phyloP scores from a whole-genome alignment of 2,888 invertebrate genomes.

The Microctonus hyperodae region DNA sequence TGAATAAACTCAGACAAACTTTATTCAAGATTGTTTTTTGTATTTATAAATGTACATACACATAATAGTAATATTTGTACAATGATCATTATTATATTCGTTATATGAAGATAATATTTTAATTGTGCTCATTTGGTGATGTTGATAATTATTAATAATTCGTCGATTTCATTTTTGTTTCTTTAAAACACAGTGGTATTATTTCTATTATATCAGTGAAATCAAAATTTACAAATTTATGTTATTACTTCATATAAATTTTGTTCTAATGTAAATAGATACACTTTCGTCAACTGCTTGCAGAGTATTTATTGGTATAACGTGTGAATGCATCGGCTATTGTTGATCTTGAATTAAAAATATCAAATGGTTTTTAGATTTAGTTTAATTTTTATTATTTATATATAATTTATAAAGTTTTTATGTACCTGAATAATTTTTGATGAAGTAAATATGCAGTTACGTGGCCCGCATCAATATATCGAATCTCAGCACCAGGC shows the following conservation, averaged over 20 bases:
- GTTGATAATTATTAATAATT: not conserved
- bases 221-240: no score
- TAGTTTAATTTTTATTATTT: no score
- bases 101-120: not conserved
- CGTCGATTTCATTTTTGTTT: no score
- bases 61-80: not conserved
- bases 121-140: no score
- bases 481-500: constrained; percentile 90
- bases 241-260: no score
- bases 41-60: no score
- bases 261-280: not conserved
- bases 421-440: constrained; percentile 80
- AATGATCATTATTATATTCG: not conserved
- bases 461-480: constrained; percentile 89
- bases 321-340: constrained; percentile 80
- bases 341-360: constrained; percentile 70
- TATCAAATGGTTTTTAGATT: no score
- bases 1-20: no score
- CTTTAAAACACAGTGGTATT: no score
- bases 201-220: no score
- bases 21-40: no score
- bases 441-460: constrained; percentile 88
- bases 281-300: constrained; percentile 37
- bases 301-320: constrained; percentile 66
- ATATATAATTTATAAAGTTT: no score